These are phyloP conservation scores for Coranthus polyacanthus DNA, from an alignment of 2,797 vertebrate species.

Conservation along the genomic window DNA sequence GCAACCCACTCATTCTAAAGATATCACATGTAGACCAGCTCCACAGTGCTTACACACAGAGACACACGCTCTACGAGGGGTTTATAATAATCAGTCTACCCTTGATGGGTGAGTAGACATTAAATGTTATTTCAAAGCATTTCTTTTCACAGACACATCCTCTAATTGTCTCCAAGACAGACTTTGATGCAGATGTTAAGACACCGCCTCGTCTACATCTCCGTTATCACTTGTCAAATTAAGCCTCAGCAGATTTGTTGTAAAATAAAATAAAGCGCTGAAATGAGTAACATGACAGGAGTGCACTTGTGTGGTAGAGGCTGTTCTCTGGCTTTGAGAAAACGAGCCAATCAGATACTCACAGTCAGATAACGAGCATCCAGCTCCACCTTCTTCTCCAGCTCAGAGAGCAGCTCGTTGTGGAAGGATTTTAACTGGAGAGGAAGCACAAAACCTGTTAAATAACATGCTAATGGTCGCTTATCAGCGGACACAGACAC, in stretches of 20 bases:
- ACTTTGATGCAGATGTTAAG: slow-evolving; percentile 42
- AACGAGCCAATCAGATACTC: slow-evolving; percentile 79
- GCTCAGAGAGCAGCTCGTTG: slow-evolving; percentile 95
- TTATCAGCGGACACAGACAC: not conserved
- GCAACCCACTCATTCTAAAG: slow-evolving; percentile 87
- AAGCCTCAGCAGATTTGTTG: slow-evolving; percentile 13
- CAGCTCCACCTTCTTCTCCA: slow-evolving; percentile 99
- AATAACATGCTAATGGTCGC: not conserved
- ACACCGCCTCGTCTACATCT: slow-evolving; percentile 26
- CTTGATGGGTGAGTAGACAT: slow-evolving; percentile 55
- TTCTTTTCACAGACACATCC: slow-evolving; percentile 23
- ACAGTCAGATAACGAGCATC: slow-evolving; percentile 96
- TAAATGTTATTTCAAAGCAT: slow-evolving; percentile 57
- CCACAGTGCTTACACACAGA: slow-evolving; percentile 51
- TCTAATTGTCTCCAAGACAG: slow-evolving; percentile 37
- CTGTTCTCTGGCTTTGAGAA: slow-evolving; percentile 8
- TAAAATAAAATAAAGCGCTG: slow-evolving; percentile 7
- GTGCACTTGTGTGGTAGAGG: not conserved
- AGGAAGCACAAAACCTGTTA: slow-evolving; percentile 13
- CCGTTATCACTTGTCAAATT: slow-evolving; percentile 19
- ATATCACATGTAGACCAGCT: slow-evolving; percentile 81
- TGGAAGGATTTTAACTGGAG: slow-evolving; percentile 96
- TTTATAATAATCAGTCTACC: slow-evolving; percentile 65
- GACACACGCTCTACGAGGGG: slow-evolving; percentile 36
- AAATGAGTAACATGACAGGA: slow-evolving; percentile 1